These are phyloP conservation scores for Coleophora flavipennella DNA, from an alignment of 2,888 invertebrate species.

Conservation along the genomic window DNA sequence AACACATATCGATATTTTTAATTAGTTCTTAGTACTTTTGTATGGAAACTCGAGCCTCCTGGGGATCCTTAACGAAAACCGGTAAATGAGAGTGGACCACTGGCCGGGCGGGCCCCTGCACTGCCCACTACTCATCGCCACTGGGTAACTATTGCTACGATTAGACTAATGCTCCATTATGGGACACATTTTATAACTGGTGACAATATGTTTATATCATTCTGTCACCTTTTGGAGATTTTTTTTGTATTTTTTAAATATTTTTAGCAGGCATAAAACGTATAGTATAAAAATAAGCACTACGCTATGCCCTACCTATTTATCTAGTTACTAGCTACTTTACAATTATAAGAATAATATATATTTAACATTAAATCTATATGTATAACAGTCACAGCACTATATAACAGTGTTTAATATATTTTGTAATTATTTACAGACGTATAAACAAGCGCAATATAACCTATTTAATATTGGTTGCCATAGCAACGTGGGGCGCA, in stretches of 20 bases:
- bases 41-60: too few species aligned
- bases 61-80: too few species aligned
- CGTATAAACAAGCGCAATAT: too few species aligned
- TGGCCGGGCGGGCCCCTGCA: too few species aligned
- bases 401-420: conserved; percentile 4
- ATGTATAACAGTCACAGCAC: conserved; percentile 19
- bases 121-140: conserved; percentile 3
- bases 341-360: conserved; percentile 4
- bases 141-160: conserved; percentile 6
- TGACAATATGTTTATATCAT: not conserved
- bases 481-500: too few species aligned
- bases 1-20: too few species aligned
- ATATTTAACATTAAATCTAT: conserved; percentile 1
- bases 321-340: conserved; percentile 11
- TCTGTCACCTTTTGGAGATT: too few species aligned
- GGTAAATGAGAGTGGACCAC: too few species aligned
- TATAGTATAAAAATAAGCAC: conserved; percentile 10
- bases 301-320: conserved; percentile 5
- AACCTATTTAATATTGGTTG: too few species aligned
- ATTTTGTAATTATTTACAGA: too few species aligned
- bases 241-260: not conserved
- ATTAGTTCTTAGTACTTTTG: too few species aligned
- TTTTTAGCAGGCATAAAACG: not conserved
- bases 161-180: not conserved
- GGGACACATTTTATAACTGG: not conserved